These are phyloP conservation scores for Premnoplex brunnescens DNA, from an alignment of 2,797 vertebrate species.

Conservation along the genomic window DNA sequence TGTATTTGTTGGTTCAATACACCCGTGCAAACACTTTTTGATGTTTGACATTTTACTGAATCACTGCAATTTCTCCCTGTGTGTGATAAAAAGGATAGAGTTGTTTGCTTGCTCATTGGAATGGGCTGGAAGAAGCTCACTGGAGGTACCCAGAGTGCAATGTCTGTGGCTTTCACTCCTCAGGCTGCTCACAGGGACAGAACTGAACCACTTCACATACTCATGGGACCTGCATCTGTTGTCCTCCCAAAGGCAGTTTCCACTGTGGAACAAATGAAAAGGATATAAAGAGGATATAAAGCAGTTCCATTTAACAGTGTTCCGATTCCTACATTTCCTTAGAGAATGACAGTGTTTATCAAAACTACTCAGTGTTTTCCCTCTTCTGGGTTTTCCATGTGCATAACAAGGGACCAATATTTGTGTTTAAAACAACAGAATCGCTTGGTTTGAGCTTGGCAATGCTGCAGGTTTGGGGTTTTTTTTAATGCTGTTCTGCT, in stretches of 20 bases:
- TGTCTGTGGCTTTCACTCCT: neutral
- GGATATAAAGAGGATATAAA: neutral
- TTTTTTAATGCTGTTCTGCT: neutral
- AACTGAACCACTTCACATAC: neutral
- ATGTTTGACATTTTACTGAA: neutral
- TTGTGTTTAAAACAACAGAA: constrained; percentile 22
- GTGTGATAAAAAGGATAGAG: neutral
- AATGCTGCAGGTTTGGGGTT: neutral
- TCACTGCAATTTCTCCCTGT: neutral
- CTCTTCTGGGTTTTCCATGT: neutral
- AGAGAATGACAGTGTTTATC: constrained; percentile 14
- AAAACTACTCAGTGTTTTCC: neutral
- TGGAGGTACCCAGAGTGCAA: neutral
- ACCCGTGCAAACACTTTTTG: neutral
- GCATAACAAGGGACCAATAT: neutral
- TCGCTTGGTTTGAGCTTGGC: neutral
- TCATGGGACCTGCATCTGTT: neutral
- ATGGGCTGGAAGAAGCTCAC: neutral
- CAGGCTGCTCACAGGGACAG: neutral
- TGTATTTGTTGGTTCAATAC: neutral
- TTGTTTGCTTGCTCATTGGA: neutral
- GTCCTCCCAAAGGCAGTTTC: neutral
- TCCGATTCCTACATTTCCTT: neutral
- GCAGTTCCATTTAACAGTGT: neutral
- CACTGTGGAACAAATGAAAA: neutral